Percentiles rank a stretch among this genome's conserved stretches.
Evolutionary conservation across 2,797 vertebrate species (phyloP).

Genomic region (Diceros bicornis): DNA sequence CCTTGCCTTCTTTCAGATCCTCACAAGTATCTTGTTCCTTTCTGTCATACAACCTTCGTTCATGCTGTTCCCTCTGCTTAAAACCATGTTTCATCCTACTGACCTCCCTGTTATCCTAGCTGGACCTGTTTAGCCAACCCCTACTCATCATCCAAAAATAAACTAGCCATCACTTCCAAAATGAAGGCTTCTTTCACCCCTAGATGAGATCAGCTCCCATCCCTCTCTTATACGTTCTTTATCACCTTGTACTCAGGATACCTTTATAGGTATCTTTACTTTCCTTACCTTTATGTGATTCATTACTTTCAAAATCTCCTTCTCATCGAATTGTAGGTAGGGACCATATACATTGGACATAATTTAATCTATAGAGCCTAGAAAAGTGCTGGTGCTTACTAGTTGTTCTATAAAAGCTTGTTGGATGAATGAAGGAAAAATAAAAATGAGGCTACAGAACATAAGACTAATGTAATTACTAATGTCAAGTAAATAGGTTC

Average conservation of each 20-base stretch:
- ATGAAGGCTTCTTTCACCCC: not conserved
- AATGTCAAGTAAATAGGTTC: not conserved
- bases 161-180: not conserved
- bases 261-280: not conserved
- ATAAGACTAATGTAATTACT: not conserved
- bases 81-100: not conserved
- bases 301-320: not conserved
- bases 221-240: not conserved
- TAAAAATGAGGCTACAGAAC: not conserved
- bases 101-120: not conserved
- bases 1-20: not conserved
- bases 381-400: not conserved
- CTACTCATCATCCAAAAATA: not conserved
- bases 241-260: not conserved
- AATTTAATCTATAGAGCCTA: not conserved
- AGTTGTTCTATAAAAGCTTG: not conserved
- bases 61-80: not conserved
- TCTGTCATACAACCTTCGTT: not conserved
- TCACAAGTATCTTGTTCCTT: not conserved
- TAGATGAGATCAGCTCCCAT: not conserved
- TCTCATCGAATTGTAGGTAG: not conserved
- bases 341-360: not conserved
- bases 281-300: not conserved
- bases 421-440: not conserved
- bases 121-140: not conserved